These are phyloP conservation scores for Picathartes gymnocephalus DNA, from an alignment of 2,113 vertebrate genomes.

Conservation along the genomic window DNA sequence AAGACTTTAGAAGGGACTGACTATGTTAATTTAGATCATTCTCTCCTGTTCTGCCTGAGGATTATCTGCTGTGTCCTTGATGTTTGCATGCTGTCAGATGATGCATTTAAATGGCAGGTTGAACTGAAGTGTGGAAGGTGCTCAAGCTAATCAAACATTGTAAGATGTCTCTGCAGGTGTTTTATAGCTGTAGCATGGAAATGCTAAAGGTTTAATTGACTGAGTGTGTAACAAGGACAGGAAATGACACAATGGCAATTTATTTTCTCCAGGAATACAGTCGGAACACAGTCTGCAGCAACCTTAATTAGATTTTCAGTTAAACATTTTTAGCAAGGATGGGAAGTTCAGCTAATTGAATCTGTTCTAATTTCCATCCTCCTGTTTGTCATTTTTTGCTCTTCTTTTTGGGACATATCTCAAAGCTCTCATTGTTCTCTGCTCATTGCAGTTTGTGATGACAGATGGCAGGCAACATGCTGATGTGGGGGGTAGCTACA, in stretches of 20 bases:
- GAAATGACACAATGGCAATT: constrained; percentile 28
- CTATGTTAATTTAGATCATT: neutral
- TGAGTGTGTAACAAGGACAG: constrained; percentile 8
- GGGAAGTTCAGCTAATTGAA: constrained; percentile 27
- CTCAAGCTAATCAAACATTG: neutral
- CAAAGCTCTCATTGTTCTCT: neutral
- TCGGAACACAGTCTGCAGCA: neutral
- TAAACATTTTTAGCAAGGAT: constrained; percentile 26
- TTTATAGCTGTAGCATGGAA: neutral
- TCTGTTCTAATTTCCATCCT: constrained; percentile 31
- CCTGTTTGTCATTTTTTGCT: neutral
- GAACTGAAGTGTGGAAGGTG: neutral
- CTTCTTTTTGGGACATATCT: neutral
- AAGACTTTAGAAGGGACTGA: neutral
- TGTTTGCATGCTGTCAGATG: neutral
- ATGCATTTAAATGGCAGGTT: neutral
- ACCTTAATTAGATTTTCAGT: constrained; percentile 3
- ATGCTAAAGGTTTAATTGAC: neutral
- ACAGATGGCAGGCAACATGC: constrained; percentile 22
- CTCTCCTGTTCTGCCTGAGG: neutral
- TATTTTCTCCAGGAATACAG: constrained; percentile 5
- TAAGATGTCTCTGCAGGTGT: neutral
- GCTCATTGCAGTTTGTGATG: neutral
- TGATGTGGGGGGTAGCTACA: neutral
- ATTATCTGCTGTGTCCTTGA: neutral